Percentiles rank a stretch among this genome's conserved stretches.
phyloP scores from a whole-genome alignment of 2,113 vertebrate genomes.

The Oreochromis spilurus region DNA sequence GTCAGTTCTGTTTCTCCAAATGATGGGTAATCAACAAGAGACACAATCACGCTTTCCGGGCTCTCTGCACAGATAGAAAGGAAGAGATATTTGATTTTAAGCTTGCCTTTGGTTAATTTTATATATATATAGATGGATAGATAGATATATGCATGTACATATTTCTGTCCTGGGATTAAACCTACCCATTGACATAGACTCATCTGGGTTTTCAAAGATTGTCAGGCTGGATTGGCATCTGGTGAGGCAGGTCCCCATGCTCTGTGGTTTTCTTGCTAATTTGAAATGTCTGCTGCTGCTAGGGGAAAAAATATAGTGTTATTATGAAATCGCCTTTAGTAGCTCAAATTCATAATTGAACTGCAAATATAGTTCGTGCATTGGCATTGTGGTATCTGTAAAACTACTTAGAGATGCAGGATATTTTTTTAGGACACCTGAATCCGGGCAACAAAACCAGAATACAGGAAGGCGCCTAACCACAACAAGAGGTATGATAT shows the following conservation, averaged over 20 bases:
- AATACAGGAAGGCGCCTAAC: constrained; percentile 36
- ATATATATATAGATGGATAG: no score
- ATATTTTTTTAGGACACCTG: neutral
- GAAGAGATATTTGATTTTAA: neutral
- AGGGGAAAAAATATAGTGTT: neutral
- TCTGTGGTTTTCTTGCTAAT: neutral
- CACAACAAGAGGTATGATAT: constrained; percentile 30
- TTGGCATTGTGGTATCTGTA: neutral
- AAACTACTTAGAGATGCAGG: neutral
- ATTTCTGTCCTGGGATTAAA: neutral
- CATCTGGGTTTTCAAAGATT: constrained; percentile 18
- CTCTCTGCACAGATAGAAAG: constrained; percentile 43
- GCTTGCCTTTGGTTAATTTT: neutral
- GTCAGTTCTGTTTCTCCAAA: constrained; percentile 5
- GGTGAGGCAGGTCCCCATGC: constrained; percentile 63
- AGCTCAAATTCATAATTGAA: neutral
- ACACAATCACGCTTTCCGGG: constrained; percentile 57
- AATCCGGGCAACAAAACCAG: neutral
- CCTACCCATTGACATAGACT: constrained; percentile 19
- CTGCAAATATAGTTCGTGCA: neutral
- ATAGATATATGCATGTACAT: neutral
- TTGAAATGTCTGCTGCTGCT: neutral
- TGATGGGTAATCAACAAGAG: constrained; percentile 75
- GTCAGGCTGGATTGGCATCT: constrained; percentile 4
- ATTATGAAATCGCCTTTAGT: neutral